Evolutionary conservation across 2,797 vertebrate species (phyloP).

Genomic region (Sebastes goodei): DNA sequence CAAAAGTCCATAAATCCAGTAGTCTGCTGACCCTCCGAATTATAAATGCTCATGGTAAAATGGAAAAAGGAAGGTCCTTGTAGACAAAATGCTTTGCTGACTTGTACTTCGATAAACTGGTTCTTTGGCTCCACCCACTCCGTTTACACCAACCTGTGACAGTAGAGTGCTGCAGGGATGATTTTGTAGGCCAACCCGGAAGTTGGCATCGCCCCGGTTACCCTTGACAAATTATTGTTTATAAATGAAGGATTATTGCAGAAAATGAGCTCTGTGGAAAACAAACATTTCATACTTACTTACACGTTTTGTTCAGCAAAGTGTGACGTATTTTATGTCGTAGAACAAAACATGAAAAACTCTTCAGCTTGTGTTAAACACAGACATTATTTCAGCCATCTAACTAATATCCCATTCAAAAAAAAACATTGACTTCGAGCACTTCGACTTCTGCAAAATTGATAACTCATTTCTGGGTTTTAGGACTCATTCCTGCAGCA

Average conservation of each 20-base stretch:
- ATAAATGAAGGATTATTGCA: neutral
- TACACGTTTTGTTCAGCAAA: neutral
- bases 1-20: too few species aligned
- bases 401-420: neutral
- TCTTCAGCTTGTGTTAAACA: too few species aligned
- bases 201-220: neutral
- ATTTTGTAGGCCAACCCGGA: neutral
- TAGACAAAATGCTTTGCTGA: neutral
- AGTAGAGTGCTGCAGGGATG: neutral
- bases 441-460: neutral
- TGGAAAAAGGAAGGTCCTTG: neutral
- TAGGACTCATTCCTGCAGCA: neutral
- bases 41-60: neutral
- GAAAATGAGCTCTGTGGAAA: neutral
- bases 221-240: neutral
- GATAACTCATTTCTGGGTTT: neutral
- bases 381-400: neutral
- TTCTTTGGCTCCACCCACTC: conserved; percentile 16
- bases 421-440: neutral
- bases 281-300: neutral
- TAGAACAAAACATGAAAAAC: too few species aligned
- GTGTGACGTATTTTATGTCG: too few species aligned
- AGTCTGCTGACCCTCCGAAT: neutral
- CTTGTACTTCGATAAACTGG: neutral
- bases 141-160: neutral